Conservation (phyloP, 2,888 invertebrate genomes). For the Antheraea assamensis region DNA sequence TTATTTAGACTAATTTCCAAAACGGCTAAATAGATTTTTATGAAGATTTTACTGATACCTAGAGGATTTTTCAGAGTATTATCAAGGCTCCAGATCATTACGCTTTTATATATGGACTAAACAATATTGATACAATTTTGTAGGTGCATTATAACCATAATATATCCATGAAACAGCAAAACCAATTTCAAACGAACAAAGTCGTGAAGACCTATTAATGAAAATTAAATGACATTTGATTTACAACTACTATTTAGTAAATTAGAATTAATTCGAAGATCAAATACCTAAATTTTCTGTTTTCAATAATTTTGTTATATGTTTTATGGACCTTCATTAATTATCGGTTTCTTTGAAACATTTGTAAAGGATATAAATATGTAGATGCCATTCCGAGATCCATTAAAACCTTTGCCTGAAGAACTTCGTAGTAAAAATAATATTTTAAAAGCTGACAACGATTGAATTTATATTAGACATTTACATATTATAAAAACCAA, state of each 20-base stretch:
- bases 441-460: not conserved
- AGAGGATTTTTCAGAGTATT: no score
- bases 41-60: no score
- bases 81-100: no score
- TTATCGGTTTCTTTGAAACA: not conserved
- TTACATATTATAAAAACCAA: no score
- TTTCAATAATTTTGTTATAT: not conserved
- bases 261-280: not conserved
- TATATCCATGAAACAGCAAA: no score
- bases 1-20: not conserved
- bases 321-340: not conserved
- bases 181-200: no score
- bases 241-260: not conserved
- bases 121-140: no score
- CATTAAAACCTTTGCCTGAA: not conserved
- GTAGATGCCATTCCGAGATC: not conserved
- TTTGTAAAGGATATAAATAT: not conserved
- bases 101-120: no score
- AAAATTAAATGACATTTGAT: not conserved
- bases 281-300: not conserved
- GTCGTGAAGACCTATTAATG: not conserved
- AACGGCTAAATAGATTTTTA: no score
- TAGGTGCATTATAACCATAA: no score
- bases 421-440: not conserved
- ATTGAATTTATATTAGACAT: not conserved